These are phyloP conservation scores for Cheilosia soror DNA, from an alignment of 2,888 invertebrate species.

Conservation along the genomic window DNA sequence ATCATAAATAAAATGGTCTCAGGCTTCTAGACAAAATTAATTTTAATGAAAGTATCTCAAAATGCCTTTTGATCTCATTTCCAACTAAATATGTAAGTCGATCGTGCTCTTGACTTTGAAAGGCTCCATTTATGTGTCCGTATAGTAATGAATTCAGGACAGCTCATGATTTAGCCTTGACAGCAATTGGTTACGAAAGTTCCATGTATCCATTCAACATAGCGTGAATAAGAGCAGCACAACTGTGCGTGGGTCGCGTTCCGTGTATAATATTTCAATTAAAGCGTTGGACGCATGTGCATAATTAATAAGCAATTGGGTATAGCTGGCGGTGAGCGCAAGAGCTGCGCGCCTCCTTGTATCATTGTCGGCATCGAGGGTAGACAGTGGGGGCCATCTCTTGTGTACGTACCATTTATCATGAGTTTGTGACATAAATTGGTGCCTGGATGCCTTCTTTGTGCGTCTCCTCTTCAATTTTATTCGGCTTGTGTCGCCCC, in stretches of 20 bases:
- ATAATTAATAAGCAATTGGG: constrained; percentile 73
- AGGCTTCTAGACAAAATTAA: neutral
- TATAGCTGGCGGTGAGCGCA: constrained; percentile 9
- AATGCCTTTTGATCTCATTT: constrained; percentile 43
- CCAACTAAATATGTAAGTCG: constrained; percentile 21
- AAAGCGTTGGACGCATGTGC: constrained; percentile 72
- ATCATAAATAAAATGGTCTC: neutral
- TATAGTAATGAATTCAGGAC: constrained; percentile 63
- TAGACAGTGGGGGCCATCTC: constrained; percentile 43
- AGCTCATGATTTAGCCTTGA: constrained; percentile 59
- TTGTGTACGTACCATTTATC: constrained; percentile 55
- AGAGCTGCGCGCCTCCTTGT: constrained; percentile 13
- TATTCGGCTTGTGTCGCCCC: neutral
- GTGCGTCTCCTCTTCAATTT: constrained; percentile 21
- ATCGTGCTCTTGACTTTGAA: constrained; percentile 71
- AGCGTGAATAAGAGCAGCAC: constrained; percentile 35
- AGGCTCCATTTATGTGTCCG: constrained; percentile 27
- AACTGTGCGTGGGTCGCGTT: constrained; percentile 56
- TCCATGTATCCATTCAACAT: constrained; percentile 31
- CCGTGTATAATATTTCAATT: constrained; percentile 71
- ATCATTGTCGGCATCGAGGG: constrained; percentile 45
- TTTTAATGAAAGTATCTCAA: constrained; percentile 4
- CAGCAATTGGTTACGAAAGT: constrained; percentile 55
- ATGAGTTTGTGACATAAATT: constrained; percentile 65
- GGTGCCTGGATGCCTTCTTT: constrained; percentile 60